Evolutionary conservation across 2,888 invertebrate genomes (phyloP).

Genomic region (Stenotaenia linearis): DNA sequence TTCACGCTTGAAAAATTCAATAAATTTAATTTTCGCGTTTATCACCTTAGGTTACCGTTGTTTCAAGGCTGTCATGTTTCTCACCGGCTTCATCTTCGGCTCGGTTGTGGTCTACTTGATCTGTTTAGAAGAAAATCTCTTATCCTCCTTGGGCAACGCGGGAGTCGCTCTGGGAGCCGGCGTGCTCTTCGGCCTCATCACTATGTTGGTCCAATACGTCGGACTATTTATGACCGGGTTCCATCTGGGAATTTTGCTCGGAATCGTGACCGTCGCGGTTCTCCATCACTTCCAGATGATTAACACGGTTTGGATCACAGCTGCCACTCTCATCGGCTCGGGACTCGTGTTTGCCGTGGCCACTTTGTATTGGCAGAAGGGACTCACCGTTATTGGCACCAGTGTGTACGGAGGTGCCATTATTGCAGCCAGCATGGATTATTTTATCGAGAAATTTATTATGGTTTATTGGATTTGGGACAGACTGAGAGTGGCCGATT

Average conservation of each 20-base stretch:
- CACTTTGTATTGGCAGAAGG: slow-evolving; percentile 69
- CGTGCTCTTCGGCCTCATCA: slow-evolving; percentile 68
- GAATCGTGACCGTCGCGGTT: slow-evolving; percentile 44
- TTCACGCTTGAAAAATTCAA: too few species aligned
- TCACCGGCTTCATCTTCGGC: slow-evolving; percentile 80
- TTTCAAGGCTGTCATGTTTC: slow-evolving; percentile 80
- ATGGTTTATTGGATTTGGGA: slow-evolving; percentile 65
- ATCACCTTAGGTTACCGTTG: slow-evolving; percentile 85
- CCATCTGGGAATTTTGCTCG: slow-evolving; percentile 60
- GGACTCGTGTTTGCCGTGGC: slow-evolving; percentile 65
- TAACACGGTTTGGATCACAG: slow-evolving; percentile 63
- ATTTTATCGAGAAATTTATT: slow-evolving; percentile 65
- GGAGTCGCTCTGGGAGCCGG: slow-evolving; percentile 69
- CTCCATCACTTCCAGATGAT: slow-evolving; percentile 57
- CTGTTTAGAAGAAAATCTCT: slow-evolving; percentile 70
- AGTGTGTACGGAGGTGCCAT: slow-evolving; percentile 70
- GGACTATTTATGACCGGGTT: slow-evolving; percentile 75
- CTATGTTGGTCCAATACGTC: slow-evolving; percentile 74
- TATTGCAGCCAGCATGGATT: slow-evolving; percentile 64
- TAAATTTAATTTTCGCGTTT: too few species aligned
- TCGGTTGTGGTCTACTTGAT: slow-evolving; percentile 73
- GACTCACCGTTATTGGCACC: slow-evolving; percentile 66
- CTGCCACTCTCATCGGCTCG: slow-evolving; percentile 60
- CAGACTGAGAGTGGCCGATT: slow-evolving; percentile 53
- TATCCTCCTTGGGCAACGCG: slow-evolving; percentile 69